A percentile compares a stretch with the other conserved stretches of the same genome.
Conservation (phyloP, 2,113 vertebrate genomes). For the Lampris megalopsis region DNA sequence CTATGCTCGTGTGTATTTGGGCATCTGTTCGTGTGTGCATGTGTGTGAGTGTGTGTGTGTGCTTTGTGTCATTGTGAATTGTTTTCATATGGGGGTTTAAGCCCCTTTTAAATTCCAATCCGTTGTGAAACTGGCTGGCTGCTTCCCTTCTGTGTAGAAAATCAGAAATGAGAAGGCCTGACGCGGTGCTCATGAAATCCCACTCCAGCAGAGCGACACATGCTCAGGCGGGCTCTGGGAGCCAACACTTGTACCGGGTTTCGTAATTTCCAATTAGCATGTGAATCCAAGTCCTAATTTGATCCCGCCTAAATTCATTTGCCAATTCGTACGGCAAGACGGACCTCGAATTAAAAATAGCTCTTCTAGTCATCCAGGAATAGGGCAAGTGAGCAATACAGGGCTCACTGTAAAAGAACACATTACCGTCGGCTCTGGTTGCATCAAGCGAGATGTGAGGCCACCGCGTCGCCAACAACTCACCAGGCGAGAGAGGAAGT, state of each 20-base stretch:
- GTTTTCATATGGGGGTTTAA: constrained; percentile 40
- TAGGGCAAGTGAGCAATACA: constrained; percentile 5
- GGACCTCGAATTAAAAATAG: constrained; percentile 47
- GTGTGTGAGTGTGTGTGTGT: background rate
- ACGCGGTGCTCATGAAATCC: constrained; percentile 56
- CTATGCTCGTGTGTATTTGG: background rate
- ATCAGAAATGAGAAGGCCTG: constrained; percentile 46
- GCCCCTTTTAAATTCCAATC: constrained; percentile 47
- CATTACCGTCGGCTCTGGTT: constrained; percentile 11
- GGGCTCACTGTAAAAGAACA: constrained; percentile 9
- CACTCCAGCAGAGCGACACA: constrained; percentile 69
- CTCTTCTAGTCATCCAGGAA: constrained; percentile 8
- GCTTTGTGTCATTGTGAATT: constrained; percentile 20
- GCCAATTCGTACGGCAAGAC: constrained; percentile 58
- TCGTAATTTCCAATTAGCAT: constrained; percentile 74
- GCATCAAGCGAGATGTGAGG: background rate
- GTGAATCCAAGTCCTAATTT: constrained; percentile 64
- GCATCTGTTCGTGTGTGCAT: background rate
- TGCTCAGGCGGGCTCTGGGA: constrained; percentile 60
- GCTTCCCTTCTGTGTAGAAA: constrained; percentile 26
- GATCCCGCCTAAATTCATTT: constrained; percentile 63
- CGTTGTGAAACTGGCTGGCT: constrained; percentile 41
- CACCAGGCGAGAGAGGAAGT: background rate
- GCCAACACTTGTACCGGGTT: constrained; percentile 63
- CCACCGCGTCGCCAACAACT: background rate